A percentile compares a stretch with the other conserved stretches of the same genome.
Conservation (phyloP, 2,888 invertebrate species). For the Drosophila birchii region DNA sequence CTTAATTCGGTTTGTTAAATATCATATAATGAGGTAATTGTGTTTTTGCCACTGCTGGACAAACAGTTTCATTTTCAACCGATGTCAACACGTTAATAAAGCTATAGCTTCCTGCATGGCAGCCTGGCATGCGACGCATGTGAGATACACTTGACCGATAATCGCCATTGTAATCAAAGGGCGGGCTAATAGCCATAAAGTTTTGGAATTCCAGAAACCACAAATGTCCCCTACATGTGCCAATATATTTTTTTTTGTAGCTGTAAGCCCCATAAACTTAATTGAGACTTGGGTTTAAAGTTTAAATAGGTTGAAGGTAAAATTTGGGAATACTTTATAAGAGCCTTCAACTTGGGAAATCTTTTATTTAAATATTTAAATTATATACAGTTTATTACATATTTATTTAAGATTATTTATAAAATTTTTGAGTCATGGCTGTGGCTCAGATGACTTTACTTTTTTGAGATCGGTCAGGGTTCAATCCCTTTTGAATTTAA, state of each 20-base stretch:
- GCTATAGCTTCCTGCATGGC: conserved; percentile 19
- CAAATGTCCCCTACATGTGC: neutral
- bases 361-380: too few relatives aligned
- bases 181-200: neutral
- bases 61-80: conserved; percentile 23
- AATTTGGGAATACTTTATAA: neutral
- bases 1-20: conserved; percentile 9
- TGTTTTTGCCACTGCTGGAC: conserved; percentile 25
- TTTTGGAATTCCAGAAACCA: neutral
- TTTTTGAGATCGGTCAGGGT: too few relatives aligned
- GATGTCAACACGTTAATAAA: conserved; percentile 31
- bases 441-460: neutral
- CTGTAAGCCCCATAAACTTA: neutral
- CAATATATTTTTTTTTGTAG: neutral
- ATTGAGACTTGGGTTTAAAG: neutral
- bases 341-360: neutral
- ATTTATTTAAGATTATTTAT: neutral
- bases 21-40: conserved; percentile 14
- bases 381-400: neutral
- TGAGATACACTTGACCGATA: conserved; percentile 29
- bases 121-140: conserved; percentile 15
- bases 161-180: conserved; percentile 28
- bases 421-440: neutral
- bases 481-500: neutral
- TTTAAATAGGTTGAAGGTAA: too few relatives aligned